Evolutionary conservation across 2,113 vertebrate genomes (phyloP).

Genomic region (Pachycephala philippinensis): DNA sequence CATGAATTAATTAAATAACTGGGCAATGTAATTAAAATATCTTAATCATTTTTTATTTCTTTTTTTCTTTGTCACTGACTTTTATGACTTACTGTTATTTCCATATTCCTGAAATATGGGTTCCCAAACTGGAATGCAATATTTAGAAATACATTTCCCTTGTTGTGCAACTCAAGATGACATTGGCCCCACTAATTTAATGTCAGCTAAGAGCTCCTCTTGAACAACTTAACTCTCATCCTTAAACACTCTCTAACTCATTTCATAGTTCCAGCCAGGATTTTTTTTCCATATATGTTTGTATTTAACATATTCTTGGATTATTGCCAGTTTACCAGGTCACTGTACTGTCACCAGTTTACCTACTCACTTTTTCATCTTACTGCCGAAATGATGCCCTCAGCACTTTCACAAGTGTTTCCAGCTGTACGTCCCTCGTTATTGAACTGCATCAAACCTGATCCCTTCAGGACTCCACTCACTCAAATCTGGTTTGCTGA

Average conservation of each 20-base stretch:
- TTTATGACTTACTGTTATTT: background rate
- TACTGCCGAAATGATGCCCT: background rate
- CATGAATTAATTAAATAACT: background rate
- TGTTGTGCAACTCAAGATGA: background rate
- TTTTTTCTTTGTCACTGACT: background rate
- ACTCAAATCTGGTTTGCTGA: background rate
- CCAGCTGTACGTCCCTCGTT: fast-evolving
- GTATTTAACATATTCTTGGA: background rate
- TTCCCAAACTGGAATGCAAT: background rate
- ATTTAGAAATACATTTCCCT: background rate
- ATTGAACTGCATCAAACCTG: background rate
- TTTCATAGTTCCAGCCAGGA: background rate
- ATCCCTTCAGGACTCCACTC: background rate
- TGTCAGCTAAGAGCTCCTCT: background rate
- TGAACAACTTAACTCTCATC: background rate
- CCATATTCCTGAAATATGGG: background rate
- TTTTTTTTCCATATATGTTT: background rate
- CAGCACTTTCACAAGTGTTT: background rate
- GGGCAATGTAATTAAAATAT: background rate
- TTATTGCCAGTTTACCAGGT: background rate
- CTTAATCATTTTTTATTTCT: background rate
- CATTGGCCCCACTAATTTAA: background rate
- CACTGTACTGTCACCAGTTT: background rate
- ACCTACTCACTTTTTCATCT: background rate
- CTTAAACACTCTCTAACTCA: background rate